phyloP scores from a whole-genome alignment of 2,888 invertebrate genomes.

The Callyntrura guangdongensis region DNA sequence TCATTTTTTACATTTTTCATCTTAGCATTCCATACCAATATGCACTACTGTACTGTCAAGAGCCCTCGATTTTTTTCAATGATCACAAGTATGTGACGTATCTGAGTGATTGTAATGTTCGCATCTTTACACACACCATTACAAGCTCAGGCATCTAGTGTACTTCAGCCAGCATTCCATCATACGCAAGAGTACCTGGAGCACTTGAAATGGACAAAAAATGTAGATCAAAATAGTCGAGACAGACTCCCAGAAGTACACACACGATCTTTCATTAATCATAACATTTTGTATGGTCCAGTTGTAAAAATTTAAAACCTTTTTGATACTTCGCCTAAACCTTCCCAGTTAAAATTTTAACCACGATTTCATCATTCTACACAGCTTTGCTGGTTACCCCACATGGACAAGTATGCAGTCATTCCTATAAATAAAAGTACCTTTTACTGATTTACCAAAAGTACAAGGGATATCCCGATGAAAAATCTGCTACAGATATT shows the following conservation, averaged over 20 bases:
- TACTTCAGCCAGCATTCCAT: constrained; percentile 30
- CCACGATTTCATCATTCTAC: constrained; percentile 44
- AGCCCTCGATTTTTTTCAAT: constrained; percentile 14
- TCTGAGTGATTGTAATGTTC: background rate
- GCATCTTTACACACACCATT: background rate
- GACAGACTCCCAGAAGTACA: constrained; percentile 51
- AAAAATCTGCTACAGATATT: constrained; percentile 55
- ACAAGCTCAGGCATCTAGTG: background rate
- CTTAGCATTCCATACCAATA: background rate
- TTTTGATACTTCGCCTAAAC: background rate
- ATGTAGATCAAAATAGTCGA: constrained; percentile 28
- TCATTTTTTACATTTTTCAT: background rate
- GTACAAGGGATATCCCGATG: background rate
- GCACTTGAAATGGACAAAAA: constrained; percentile 35
- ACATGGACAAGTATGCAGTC: constrained; percentile 5
- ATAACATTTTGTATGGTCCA: constrained; percentile 2
- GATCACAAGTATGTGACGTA: background rate
- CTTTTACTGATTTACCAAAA: background rate
- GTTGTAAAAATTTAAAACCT: constrained; percentile 5
- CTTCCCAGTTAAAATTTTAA: constrained; percentile 24
- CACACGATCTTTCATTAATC: constrained; percentile 38
- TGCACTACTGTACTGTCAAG: constrained; percentile 13
- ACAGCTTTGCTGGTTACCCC: background rate
- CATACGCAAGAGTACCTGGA: constrained; percentile 1
- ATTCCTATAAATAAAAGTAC: background rate